These are phyloP conservation scores for Austrolebias charrua DNA, from an alignment of 2,797 vertebrate genomes.

Conservation along the genomic window DNA sequence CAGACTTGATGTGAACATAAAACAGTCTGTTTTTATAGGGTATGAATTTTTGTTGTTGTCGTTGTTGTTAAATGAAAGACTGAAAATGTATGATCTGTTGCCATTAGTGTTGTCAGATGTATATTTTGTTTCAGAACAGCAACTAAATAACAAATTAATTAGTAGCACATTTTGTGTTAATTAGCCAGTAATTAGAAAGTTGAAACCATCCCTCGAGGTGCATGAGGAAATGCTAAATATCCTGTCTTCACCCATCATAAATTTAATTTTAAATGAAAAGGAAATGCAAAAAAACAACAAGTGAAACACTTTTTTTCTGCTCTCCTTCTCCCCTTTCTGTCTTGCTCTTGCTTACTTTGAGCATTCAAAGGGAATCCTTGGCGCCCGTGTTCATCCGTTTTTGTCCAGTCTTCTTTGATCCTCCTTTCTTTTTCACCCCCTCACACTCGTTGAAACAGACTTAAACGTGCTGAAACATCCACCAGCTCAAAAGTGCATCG, in stretches of 20 bases:
- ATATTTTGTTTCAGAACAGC: too few relatives aligned
- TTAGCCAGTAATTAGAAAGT: not conserved
- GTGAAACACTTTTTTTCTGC: slow-evolving; percentile 34
- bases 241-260: slow-evolving; percentile 6
- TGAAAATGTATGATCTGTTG: too few relatives aligned
- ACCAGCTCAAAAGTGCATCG: slow-evolving; percentile 13
- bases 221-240: not conserved
- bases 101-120: too few relatives aligned
- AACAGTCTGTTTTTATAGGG: too few relatives aligned
- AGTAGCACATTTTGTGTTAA: too few relatives aligned
- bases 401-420: slow-evolving; percentile 57
- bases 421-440: not conserved
- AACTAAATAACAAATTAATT: too few relatives aligned
- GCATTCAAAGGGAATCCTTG: slow-evolving; percentile 57
- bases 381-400: slow-evolving; percentile 32
- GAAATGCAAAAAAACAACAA: slow-evolving; percentile 17
- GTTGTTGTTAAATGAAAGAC: too few relatives aligned
- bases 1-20: too few relatives aligned
- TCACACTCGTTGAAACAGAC: slow-evolving; percentile 12
- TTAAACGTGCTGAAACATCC: slow-evolving; percentile 27
- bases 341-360: slow-evolving; percentile 15
- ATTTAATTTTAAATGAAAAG: slow-evolving; percentile 23
- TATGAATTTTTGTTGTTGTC: too few relatives aligned
- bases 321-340: slow-evolving; percentile 8
- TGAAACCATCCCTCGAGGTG: not conserved